phyloP scores from a whole-genome alignment of 1,140 invertebrate species.

The Drosophila jambulina region DNA sequence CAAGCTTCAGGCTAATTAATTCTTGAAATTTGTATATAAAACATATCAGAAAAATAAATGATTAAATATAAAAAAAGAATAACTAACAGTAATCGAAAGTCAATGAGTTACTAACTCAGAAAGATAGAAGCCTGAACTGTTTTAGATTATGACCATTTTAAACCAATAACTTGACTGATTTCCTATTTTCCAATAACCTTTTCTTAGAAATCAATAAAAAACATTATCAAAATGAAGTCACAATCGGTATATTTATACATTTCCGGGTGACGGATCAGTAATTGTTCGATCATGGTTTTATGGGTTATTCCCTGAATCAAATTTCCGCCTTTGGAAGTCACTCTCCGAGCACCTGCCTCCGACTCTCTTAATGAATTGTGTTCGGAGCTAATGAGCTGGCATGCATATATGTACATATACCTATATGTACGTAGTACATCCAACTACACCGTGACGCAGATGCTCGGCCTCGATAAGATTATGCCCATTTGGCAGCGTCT shows the following conservation, averaged over 20 bases:
- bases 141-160: background rate
- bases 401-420: background rate
- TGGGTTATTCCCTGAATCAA: conserved; percentile 4
- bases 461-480: conserved; percentile 14
- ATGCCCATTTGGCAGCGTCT: background rate
- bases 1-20: background rate
- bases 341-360: background rate
- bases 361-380: conserved; percentile 6
- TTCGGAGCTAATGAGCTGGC: conserved; percentile 14
- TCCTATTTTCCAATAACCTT: no score
- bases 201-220: background rate
- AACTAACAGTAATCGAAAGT: background rate
- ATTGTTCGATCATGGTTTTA: background rate
- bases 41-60: background rate
- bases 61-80: background rate
- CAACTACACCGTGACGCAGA: background rate
- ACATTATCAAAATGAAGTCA: background rate
- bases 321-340: background rate
- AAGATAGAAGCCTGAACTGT: background rate
- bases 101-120: background rate
- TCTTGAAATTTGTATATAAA: background rate
- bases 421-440: background rate
- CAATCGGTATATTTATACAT: background rate
- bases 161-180: background rate
- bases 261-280: background rate